Percentiles rank a stretch among this genome's conserved stretches.
Conservation (phyloP, 2,888 invertebrate genomes). For the Aporophyla lueneburgensis region DNA sequence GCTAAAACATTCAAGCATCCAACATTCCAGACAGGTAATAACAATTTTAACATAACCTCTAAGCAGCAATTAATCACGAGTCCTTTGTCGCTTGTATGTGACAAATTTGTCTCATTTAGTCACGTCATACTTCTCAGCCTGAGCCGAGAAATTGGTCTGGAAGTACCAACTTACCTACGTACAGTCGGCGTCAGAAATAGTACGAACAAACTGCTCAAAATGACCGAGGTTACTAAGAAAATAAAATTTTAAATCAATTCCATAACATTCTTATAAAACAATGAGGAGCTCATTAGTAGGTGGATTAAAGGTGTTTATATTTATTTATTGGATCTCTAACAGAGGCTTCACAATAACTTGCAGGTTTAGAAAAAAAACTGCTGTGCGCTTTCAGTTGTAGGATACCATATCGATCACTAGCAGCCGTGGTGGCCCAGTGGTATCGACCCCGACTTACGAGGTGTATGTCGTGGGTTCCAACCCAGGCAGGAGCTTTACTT, state of each 20-base stretch:
- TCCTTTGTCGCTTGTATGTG: conserved; percentile 42
- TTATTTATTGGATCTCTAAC: background rate
- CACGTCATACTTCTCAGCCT: conserved; percentile 32
- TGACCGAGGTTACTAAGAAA: too few relatives aligned
- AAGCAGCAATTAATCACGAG: conserved; percentile 57
- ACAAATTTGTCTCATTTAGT: conserved; percentile 59
- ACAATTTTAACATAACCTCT: conserved; percentile 47
- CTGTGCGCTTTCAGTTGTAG: background rate
- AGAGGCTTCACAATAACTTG: too few relatives aligned
- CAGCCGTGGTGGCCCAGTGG: too few relatives aligned
- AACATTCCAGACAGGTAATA: conserved; percentile 35
- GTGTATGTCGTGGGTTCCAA: too few relatives aligned
- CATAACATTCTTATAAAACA: too few relatives aligned
- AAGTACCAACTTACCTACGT: conserved; percentile 7
- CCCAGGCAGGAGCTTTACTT: too few relatives aligned
- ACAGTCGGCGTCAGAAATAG: background rate
- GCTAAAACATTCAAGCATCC: background rate
- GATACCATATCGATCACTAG: background rate
- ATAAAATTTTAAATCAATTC: too few relatives aligned
- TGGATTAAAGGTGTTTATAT: background rate
- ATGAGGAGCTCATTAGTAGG: background rate
- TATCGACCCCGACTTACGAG: too few relatives aligned
- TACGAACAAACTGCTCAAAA: background rate
- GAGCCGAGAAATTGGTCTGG: conserved; percentile 25
- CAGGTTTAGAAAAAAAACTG: too few relatives aligned